phyloP scores from a whole-genome alignment of 2,113 vertebrate species.

The Crotalus horridus region DNA sequence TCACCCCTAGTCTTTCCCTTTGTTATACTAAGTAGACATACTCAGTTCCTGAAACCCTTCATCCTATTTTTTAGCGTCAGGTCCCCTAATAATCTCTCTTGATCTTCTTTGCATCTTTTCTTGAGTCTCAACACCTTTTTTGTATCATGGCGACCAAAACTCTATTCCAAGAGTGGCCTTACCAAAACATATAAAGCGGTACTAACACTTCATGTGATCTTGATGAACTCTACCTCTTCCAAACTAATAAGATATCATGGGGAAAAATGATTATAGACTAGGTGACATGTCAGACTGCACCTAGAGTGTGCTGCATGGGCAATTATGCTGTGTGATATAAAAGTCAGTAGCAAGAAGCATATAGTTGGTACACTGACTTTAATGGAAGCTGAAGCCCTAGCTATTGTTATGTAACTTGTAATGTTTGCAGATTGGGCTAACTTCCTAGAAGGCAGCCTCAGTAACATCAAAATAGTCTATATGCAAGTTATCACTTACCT shows the following conservation, averaged over 20 bases:
- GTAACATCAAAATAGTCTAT: background rate
- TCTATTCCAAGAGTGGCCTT: background rate
- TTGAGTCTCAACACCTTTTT: background rate
- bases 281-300: background rate
- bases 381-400: background rate
- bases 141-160: background rate
- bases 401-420: background rate
- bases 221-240: background rate
- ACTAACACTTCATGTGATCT: background rate
- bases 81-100: background rate
- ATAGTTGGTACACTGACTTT: background rate
- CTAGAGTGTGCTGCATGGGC: background rate
- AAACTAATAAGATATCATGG: background rate
- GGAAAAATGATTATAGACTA: background rate
- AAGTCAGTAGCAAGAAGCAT: background rate
- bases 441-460: background rate
- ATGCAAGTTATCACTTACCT: background rate
- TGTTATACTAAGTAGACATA: background rate
- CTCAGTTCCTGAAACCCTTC: background rate
- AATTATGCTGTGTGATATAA: background rate
- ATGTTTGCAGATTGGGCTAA: background rate
- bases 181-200: background rate
- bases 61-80: background rate
- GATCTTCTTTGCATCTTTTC: background rate
- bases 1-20: background rate